Conservation (phyloP, 2,797 vertebrate genomes). For the Microctenopoma stevenorrisi region DNA sequence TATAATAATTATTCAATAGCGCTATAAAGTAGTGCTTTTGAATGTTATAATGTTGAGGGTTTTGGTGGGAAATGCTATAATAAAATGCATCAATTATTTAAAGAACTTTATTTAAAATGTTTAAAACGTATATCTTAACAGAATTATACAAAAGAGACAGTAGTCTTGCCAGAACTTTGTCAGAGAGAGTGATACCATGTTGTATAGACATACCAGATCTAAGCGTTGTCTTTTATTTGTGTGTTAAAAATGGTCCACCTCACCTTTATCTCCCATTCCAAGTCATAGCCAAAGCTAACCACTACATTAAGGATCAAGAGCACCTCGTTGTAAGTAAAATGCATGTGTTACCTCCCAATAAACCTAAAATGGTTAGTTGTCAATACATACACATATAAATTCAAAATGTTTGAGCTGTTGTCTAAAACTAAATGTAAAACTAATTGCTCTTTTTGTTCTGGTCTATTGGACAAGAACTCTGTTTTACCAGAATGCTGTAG, state of each 20-base stretch:
- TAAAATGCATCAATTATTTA: not conserved
- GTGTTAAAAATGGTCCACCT: not conserved
- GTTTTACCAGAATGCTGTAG: constrained; percentile 37
- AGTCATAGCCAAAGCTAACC: too few relatives aligned
- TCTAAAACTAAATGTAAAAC: not conserved
- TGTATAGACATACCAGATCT: too few relatives aligned
- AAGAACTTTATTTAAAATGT: too few relatives aligned
- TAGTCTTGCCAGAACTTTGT: too few relatives aligned
- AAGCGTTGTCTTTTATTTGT: too few relatives aligned
- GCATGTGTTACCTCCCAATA: too few relatives aligned
- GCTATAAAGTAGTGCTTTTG: not conserved
- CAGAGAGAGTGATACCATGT: too few relatives aligned
- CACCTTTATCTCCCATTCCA: too few relatives aligned
- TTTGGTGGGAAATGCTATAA: too few relatives aligned
- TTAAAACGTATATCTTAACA: too few relatives aligned
- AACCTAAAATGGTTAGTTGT: not conserved
- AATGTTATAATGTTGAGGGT: not conserved
- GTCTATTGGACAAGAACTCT: constrained; percentile 10
- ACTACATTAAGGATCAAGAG: too few relatives aligned
- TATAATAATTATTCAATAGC: constrained; percentile 25
- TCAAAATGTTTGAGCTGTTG: not conserved
- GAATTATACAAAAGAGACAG: too few relatives aligned
- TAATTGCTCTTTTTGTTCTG: not conserved
- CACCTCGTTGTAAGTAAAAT: not conserved
- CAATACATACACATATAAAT: not conserved